Evolutionary conservation across 92 coral and sea anemone genomes (phyloP).

Genomic region (Zoanthus sociatus): DNA sequence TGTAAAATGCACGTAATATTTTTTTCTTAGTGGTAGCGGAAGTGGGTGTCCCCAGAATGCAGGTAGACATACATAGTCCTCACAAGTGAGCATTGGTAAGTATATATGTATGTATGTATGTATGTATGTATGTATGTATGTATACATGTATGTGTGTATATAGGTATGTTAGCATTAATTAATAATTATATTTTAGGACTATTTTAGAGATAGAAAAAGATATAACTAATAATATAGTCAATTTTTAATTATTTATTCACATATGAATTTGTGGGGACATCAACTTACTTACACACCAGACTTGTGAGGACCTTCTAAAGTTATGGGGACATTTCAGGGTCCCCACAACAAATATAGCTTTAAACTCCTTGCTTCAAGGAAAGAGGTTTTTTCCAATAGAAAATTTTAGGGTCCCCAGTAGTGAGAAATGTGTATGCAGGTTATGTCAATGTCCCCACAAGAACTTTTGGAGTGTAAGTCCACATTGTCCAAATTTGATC

Average conservation of each 20-base stretch:
- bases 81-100: slow-evolving; percentile 49
- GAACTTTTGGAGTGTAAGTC: neutral
- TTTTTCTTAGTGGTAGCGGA: slow-evolving; percentile 44
- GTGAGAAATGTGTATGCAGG: neutral
- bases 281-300: neutral
- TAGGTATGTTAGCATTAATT: too few relatives aligned
- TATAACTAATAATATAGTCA: too few relatives aligned
- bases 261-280: too few relatives aligned
- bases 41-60: slow-evolving; percentile 59
- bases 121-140: slow-evolving; percentile 19
- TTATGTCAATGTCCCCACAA: neutral
- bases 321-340: neutral
- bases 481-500: neutral
- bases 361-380: neutral
- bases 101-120: slow-evolving; percentile 47
- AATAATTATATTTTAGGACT: too few relatives aligned
- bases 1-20: slow-evolving; percentile 36
- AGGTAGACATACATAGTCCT: slow-evolving; percentile 57
- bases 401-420: neutral
- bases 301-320: neutral
- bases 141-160: slow-evolving; percentile 2
- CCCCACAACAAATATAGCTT: neutral
- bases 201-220: too few relatives aligned
- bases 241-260: too few relatives aligned
- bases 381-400: neutral